Evolutionary conservation across 2,113 vertebrate species (phyloP), one percentile per base, ranked within the genome.

Genomic region (Hippocampus barbouri): DNA sequence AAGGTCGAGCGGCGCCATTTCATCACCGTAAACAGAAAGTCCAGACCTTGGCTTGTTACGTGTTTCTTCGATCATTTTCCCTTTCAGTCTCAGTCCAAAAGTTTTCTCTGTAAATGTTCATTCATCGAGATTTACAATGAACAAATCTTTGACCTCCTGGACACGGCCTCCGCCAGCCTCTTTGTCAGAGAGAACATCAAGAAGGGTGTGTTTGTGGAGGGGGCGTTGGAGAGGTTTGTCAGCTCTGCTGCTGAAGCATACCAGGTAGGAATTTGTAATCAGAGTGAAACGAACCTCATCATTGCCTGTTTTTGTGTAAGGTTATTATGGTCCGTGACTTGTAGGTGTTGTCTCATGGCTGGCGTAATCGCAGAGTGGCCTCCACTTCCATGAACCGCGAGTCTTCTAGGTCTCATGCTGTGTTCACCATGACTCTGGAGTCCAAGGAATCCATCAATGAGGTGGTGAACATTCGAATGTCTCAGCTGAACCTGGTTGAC

Each of bases 111-210:
- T 83, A 99, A 98, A 84, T 98, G 96, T 77, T 98, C 96, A 2
- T 99, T 99, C 79, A 98, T 97, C 71, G 97, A 99, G 86, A 98
- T 99, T 79, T 99, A 99, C 91, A 99, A 98, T 0, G 96, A 99
- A 68, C 97, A 99, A 91, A 96, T 98, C 78, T 98, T 94, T 79
- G 97, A 99, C 82, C 92, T 98, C 2, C 81, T 99, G 86, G 97
- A 99, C 86, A 93, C 95, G 1, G 96, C 97, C 5, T 97, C 96
- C 1, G 83, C 94, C 49, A 95, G 94, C 68, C 93, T 99, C 2
- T 95, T 97, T 67, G 89, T 99, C 49, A 88, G 97, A 70, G 97
- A 99, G n/a, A 96, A 97, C 68, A 99, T 99, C 73, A 98, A 96
- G 88, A 98, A 96, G 77, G 97, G 96, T 1, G 92, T 99, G 27